phyloP scores from a whole-genome alignment of 2,888 invertebrate genomes.

The Chaetoderma sp. region DNA sequence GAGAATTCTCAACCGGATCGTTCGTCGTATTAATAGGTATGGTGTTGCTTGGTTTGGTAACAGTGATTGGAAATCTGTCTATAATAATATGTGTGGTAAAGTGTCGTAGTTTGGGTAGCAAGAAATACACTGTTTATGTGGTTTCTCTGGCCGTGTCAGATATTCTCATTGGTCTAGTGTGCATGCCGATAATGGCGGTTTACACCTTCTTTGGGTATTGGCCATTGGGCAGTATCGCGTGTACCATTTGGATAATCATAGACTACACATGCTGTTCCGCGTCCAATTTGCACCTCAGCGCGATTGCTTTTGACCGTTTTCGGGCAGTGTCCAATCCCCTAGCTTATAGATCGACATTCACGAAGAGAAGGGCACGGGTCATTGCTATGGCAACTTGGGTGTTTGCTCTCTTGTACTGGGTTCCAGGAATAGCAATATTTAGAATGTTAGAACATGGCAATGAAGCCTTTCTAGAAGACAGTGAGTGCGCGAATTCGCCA shows the following conservation, averaged over 20 bases:
- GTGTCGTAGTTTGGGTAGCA: neutral
- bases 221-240: constrained; percentile 27
- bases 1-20: no score
- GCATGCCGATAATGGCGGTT: constrained; percentile 26
- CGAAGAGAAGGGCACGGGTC: neutral
- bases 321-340: constrained; percentile 26
- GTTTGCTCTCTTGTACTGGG: constrained; percentile 14
- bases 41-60: no score
- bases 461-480: neutral
- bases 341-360: constrained; percentile 6
- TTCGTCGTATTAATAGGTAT: no score
- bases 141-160: constrained; percentile 30
- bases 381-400: constrained; percentile 17
- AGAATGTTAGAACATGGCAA: neutral
- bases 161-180: constrained; percentile 20
- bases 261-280: constrained; percentile 33
- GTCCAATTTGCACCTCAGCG: constrained; percentile 23
- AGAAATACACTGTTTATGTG: constrained; percentile 24
- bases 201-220: constrained; percentile 29
- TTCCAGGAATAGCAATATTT: constrained; percentile 16
- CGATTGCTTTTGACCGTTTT: constrained; percentile 27
- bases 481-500: no score
- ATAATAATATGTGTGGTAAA: constrained; percentile 3
- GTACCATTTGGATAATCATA: constrained; percentile 25
- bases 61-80: neutral